Percentiles rank a stretch among this genome's conserved stretches.
These are phyloP conservation scores for Ruditapes philippinarum DNA, from an alignment of 1,140 invertebrate genomes.

Conservation along the genomic window DNA sequence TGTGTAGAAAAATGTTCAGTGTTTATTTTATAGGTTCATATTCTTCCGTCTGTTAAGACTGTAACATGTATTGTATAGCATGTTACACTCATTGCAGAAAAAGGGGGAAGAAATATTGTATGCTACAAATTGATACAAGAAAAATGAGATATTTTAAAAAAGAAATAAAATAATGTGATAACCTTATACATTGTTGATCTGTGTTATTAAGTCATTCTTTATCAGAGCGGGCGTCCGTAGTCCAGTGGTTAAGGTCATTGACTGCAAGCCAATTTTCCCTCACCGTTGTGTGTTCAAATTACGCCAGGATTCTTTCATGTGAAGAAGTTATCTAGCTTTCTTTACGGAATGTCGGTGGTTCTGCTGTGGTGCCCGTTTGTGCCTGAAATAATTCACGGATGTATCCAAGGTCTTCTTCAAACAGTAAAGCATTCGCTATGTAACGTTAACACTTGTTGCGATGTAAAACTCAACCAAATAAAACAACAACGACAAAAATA, in stretches of 20 bases:
- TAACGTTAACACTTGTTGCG: no score
- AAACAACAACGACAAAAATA: no score
- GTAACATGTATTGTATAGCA: no score
- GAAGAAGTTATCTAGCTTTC: not conserved
- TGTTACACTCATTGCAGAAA: not conserved
- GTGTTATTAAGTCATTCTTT: not conserved
- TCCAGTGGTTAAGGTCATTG: no score
- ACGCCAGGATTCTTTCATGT: not conserved
- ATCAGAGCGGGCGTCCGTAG: no score
- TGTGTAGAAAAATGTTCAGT: not conserved
- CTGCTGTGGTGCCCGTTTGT: no score
- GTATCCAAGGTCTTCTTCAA: no score
- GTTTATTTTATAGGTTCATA: not conserved
- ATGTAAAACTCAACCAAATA: no score
- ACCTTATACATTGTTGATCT: not conserved
- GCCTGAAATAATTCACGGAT: no score
- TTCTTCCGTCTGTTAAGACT: not conserved
- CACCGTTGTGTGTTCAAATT: not conserved
- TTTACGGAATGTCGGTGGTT: not conserved
- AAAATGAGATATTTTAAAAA: not conserved
- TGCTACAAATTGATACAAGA: not conserved
- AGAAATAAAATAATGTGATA: slow-evolving; percentile 6
- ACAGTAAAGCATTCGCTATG: no score
- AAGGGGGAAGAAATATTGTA: not conserved
- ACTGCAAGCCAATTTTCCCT: not conserved